Evolutionary conservation across 2,888 invertebrate species (phyloP).

Genomic region (Andrena chrysosceles): DNA sequence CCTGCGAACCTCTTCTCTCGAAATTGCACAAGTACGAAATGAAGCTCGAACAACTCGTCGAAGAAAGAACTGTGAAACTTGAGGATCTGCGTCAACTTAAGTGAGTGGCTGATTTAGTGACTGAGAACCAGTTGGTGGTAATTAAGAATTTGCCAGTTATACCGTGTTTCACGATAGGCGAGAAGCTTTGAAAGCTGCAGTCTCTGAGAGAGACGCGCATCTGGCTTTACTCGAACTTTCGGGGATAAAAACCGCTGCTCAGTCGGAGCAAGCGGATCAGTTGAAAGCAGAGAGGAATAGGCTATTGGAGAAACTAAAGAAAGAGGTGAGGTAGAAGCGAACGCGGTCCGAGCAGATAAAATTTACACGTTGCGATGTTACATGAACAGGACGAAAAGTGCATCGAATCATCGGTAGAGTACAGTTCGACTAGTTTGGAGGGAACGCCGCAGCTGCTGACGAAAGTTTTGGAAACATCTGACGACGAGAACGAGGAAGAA

Average conservation of each 20-base stretch:
- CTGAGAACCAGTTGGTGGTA: neutral
- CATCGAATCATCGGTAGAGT: constrained; percentile 75
- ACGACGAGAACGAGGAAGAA: constrained; percentile 70
- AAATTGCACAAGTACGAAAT: constrained; percentile 89
- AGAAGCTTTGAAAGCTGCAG: constrained; percentile 93
- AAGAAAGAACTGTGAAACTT: constrained; percentile 89
- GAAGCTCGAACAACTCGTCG: constrained; percentile 87
- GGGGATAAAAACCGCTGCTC: constrained; percentile 88
- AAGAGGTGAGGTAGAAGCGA: constrained; percentile 83
- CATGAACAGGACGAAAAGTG: constrained; percentile 75
- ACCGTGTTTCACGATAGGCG: constrained; percentile 86
- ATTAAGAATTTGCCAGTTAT: neutral
- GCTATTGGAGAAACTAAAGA: constrained; percentile 90
- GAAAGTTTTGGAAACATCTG: constrained; percentile 74
- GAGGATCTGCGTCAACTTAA: constrained; percentile 92
- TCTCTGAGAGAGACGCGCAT: constrained; percentile 95
- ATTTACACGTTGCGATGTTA: neutral
- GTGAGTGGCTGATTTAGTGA: constrained; percentile 85
- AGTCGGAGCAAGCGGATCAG: constrained; percentile 89
- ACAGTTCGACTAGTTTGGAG: constrained; percentile 65
- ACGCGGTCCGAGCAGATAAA: neutral
- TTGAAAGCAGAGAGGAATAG: constrained; percentile 90
- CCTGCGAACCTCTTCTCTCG: constrained; percentile 88
- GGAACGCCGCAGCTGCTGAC: constrained; percentile 68
- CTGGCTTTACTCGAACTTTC: constrained; percentile 93